phyloP scores from a whole-genome alignment of 2,113 vertebrate species.

The Eurypyga helias region DNA sequence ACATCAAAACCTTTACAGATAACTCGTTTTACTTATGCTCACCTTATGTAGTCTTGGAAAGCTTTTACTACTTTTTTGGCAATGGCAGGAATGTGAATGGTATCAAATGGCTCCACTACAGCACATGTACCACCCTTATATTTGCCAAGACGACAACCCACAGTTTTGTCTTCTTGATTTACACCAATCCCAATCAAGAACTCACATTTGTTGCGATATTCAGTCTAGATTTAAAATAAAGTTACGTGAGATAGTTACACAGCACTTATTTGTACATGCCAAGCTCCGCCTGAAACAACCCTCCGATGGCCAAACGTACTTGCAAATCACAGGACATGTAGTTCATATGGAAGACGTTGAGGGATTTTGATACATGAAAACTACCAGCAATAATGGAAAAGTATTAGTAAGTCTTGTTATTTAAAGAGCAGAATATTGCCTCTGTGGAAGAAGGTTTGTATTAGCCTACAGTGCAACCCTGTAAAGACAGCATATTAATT shows the following conservation, averaged over 20 bases:
- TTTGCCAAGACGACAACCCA: conserved; percentile 94
- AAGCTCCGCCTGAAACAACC: not conserved
- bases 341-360: not conserved
- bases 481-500: not conserved
- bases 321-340: not conserved
- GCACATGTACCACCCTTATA: conserved; percentile 96
- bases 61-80: conserved; percentile 88
- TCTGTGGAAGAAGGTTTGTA: not conserved
- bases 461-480: not conserved
- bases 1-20: not conserved
- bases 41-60: conserved; percentile 97
- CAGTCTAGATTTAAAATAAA: conserved; percentile 81
- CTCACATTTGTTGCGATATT: conserved; percentile 98
- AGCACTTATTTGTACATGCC: not conserved
- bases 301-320: not conserved
- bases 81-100: conserved; percentile 85
- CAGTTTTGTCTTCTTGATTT: conserved; percentile 91
- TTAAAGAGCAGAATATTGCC: not conserved
- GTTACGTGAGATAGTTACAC: not conserved
- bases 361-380: not conserved
- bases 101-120: conserved; percentile 90
- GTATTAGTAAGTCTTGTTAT: not conserved
- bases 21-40: conserved; percentile 35
- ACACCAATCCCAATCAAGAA: conserved; percentile 92
- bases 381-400: not conserved